Conservation (phyloP, 1,140 invertebrate species). For the Papilio dardanus region DNA sequence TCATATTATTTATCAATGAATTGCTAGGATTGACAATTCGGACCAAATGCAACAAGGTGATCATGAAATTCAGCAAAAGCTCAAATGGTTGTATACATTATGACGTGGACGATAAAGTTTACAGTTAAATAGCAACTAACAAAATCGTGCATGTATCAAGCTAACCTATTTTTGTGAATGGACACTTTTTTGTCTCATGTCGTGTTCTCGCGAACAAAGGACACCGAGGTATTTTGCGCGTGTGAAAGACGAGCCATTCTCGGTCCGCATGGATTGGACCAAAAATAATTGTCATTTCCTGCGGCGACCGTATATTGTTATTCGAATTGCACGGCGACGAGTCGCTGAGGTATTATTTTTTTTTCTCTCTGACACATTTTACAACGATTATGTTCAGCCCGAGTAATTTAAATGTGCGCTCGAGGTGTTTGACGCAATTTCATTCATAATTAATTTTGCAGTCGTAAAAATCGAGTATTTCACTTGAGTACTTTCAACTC, state of each 20-base stretch:
- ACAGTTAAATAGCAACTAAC: conserved; percentile 28
- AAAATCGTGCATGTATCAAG: conserved; percentile 56
- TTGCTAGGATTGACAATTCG: conserved; percentile 36
- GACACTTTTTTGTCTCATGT: conserved; percentile 70
- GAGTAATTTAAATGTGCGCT: conserved; percentile 48
- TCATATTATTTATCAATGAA: conserved; percentile 39
- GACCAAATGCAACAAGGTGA: conserved; percentile 19
- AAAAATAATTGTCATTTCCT: conserved; percentile 81
- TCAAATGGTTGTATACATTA: conserved; percentile 17
- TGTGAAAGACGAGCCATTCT: conserved; percentile 75
- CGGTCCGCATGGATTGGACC: conserved; percentile 63
- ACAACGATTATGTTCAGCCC: conserved; percentile 47
- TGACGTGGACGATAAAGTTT: conserved; percentile 19
- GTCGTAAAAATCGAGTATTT: neutral
- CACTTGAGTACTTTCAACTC: neutral
- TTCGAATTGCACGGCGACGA: conserved; percentile 53
- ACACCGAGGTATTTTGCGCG: conserved; percentile 73
- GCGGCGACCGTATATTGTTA: conserved; percentile 63
- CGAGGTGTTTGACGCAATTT: conserved; percentile 40
- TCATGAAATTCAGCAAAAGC: neutral
- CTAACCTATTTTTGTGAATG: conserved; percentile 81
- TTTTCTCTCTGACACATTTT: conserved; percentile 51
- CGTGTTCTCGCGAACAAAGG: conserved; percentile 67
- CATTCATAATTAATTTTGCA: neutral
- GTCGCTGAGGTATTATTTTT: conserved; percentile 52